Conservation (phyloP, 2,888 invertebrate species). For the Pollenia angustigena region DNA sequence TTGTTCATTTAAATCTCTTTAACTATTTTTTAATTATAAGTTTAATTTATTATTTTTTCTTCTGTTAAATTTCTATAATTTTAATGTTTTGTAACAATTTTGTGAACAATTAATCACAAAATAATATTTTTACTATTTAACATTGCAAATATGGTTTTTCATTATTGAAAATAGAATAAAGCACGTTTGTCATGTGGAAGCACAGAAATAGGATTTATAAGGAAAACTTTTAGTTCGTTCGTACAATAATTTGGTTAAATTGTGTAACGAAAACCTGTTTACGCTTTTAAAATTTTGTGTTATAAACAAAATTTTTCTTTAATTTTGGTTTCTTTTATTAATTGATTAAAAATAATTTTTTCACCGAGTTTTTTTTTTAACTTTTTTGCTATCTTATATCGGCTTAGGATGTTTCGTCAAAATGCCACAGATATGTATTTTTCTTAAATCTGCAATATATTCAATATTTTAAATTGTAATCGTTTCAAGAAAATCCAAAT, state of each 20-base stretch:
- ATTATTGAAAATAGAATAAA: not conserved
- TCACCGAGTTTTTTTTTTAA: too few relatives aligned
- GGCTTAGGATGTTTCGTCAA: too few relatives aligned
- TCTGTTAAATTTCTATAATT: not conserved
- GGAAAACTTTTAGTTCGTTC: not conserved
- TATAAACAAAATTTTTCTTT: too few relatives aligned
- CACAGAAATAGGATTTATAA: conserved; percentile 2
- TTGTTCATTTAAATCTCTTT: conserved; percentile 46
- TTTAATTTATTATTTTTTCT: conserved; percentile 54
- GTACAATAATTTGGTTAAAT: not conserved
- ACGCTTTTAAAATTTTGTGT: too few relatives aligned
- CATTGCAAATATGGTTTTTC: not conserved
- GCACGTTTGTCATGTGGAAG: not conserved
- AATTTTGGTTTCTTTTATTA: too few relatives aligned
- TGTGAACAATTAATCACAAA: conserved; percentile 3
- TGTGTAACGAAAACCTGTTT: too few relatives aligned
- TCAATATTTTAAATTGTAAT: too few relatives aligned
- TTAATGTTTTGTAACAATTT: not conserved
- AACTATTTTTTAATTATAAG: conserved; percentile 39
- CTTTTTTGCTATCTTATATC: too few relatives aligned
- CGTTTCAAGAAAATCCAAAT: too few relatives aligned
- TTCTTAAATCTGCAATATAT: too few relatives aligned
- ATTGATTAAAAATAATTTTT: too few relatives aligned
- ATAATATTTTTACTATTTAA: conserved; percentile 15
- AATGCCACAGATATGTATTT: too few relatives aligned